These are phyloP conservation scores for Chloroceryle inda DNA, from an alignment of 2,797 vertebrate genomes.

Conservation along the genomic window DNA sequence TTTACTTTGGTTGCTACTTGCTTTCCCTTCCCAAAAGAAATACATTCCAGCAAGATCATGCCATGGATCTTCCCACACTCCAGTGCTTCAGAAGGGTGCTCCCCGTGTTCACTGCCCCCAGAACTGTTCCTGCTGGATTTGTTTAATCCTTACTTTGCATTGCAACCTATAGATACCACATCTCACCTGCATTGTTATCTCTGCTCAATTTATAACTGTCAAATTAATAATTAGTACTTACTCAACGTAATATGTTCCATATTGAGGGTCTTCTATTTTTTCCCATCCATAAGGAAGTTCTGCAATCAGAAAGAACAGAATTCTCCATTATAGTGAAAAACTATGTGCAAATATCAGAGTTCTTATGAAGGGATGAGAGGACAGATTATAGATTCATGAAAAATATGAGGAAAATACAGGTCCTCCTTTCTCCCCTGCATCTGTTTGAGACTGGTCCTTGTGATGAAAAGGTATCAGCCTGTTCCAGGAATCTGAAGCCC, in stretches of 20 bases:
- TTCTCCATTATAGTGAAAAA: not conserved
- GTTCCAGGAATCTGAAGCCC: not conserved
- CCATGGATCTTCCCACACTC: not conserved
- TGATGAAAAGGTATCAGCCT: not conserved
- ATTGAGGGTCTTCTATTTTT: constrained; percentile 97
- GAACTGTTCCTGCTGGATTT: not conserved
- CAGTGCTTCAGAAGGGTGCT: not conserved
- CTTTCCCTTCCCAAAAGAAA: not conserved
- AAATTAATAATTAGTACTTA: constrained; percentile 82
- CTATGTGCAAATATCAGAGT: not conserved
- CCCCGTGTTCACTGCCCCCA: not conserved
- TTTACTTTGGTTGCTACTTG: not conserved
- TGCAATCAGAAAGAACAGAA: constrained; percentile 74
- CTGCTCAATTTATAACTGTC: not conserved
- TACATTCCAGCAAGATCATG: not conserved
- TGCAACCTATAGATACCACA: not conserved
- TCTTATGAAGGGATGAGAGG: not conserved
- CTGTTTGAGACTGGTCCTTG: not conserved
- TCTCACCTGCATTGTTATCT: not conserved
- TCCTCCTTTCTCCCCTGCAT: not conserved
- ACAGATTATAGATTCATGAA: not conserved
- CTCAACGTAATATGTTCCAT: constrained; percentile 97
- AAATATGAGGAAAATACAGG: not conserved
- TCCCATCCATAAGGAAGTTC: constrained; percentile 99
- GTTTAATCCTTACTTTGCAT: not conserved